Conservation (phyloP, 2,113 vertebrate species). For the Carollia perspicillata region DNA sequence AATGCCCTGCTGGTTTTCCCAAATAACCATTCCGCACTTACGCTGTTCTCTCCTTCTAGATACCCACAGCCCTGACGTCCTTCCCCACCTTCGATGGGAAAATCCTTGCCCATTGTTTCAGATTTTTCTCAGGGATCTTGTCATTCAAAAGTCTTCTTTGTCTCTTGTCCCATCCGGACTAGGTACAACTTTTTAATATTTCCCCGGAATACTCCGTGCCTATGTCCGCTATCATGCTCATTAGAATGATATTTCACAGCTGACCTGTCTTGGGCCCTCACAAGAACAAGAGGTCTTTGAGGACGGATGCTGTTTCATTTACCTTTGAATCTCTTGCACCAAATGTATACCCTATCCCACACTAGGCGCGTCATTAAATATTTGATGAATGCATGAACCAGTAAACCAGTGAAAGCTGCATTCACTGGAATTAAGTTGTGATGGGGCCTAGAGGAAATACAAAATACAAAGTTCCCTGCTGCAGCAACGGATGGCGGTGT, state of each 20-base stretch:
- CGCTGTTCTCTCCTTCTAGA: neutral
- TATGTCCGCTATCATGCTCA: neutral
- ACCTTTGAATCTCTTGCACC: neutral
- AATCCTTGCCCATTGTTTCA: neutral
- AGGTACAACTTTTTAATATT: neutral
- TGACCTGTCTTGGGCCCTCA: neutral
- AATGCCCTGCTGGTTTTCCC: neutral
- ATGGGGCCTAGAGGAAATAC: neutral
- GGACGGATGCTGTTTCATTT: neutral
- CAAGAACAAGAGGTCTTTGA: neutral
- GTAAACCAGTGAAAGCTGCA: neutral
- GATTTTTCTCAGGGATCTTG: neutral
- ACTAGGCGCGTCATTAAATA: neutral
- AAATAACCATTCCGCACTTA: neutral
- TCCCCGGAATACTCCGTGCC: neutral
- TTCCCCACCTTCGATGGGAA: neutral
- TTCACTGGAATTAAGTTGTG: neutral
- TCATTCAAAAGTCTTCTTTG: neutral
- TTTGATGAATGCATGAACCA: neutral
- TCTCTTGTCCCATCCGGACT: neutral
- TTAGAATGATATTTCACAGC: neutral
- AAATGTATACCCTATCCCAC: neutral
- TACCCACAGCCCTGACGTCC: neutral
- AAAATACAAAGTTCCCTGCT: neutral
- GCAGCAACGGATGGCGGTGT: neutral